These are phyloP conservation scores for Anthopleura sola DNA, from an alignment of 64 coral and sea anemone species.

Conservation along the genomic window DNA sequence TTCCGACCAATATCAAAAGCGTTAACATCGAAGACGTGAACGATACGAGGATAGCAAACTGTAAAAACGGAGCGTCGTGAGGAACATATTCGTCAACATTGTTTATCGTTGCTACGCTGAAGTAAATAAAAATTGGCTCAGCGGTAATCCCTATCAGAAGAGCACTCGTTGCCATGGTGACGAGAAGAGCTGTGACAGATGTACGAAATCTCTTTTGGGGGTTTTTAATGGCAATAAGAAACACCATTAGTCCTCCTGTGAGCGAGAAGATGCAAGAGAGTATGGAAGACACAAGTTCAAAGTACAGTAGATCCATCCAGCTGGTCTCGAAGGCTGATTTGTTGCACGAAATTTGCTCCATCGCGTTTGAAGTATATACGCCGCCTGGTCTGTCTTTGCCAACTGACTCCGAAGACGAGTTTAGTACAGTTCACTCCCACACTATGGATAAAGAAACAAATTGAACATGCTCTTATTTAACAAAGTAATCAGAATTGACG, in stretches of 20 bases:
- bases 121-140: conserved; percentile 6
- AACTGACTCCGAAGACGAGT: no score
- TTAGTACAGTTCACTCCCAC: background rate
- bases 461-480: background rate
- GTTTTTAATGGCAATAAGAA: conserved; percentile 18
- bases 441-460: background rate
- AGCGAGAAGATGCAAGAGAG: background rate
- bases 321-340: background rate
- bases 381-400: no score
- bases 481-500: background rate
- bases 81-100: background rate
- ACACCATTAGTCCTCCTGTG: background rate
- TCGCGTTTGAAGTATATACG: background rate
- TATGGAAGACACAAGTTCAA: conserved; percentile 6
- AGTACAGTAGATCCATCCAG: conserved; percentile 10
- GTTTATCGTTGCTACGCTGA: conserved; percentile 1
- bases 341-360: background rate
- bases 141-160: conserved; percentile 8
- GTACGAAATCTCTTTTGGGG: background rate
- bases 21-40: conserved; percentile 16
- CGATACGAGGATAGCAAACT: background rate
- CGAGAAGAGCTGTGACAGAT: background rate
- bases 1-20: background rate
- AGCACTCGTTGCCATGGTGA: conserved; percentile 17
- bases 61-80: background rate